These are phyloP conservation scores for Phyllostomus discolor DNA, from an alignment of 2,113 vertebrate species.

Conservation along the genomic window DNA sequence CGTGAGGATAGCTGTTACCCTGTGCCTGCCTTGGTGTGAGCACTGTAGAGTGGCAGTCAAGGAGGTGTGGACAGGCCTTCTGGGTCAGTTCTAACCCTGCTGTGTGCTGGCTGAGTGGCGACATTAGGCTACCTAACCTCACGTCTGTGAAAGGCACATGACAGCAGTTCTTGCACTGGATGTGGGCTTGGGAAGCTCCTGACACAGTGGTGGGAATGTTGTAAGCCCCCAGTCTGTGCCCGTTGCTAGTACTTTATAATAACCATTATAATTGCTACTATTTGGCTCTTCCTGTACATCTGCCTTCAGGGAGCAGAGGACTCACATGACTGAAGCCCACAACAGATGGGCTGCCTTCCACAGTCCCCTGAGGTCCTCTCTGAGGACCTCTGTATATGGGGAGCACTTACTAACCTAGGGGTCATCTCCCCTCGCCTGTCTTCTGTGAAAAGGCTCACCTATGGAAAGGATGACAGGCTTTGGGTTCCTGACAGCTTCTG, in stretches of 20 bases:
- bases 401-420: background rate
- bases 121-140: background rate
- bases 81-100: background rate
- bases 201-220: background rate
- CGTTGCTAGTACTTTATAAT: background rate
- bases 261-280: background rate
- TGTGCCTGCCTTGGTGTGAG: background rate
- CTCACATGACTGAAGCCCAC: background rate
- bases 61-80: background rate
- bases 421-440: background rate
- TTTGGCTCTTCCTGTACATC: background rate
- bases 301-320: background rate
- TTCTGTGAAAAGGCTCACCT: background rate
- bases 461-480: background rate
- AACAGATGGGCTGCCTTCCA: background rate
- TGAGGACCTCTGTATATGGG: background rate
- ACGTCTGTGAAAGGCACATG: fast-evolving
- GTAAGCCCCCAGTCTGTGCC: background rate
- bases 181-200: background rate
- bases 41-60: background rate
- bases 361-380: background rate
- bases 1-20: fast-evolving
- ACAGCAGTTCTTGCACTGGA: fast-evolving
- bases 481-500: conserved; percentile 67
- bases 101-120: background rate